Conservation (phyloP, 2,113 vertebrate genomes). For the Chaetodon trifascialis region DNA sequence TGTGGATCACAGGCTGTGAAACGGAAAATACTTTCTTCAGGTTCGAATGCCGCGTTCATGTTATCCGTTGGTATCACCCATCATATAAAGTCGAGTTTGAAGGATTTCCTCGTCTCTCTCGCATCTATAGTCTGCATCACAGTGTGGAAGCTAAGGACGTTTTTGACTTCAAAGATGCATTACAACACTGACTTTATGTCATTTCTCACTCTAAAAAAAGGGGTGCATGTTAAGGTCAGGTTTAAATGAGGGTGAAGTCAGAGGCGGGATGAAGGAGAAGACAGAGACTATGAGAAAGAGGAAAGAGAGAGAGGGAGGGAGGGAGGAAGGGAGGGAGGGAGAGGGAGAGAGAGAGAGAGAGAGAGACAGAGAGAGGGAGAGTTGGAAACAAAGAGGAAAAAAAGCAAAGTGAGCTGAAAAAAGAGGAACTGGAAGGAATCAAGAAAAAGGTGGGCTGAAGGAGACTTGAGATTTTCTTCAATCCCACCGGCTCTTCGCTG, state of each 20-base stretch:
- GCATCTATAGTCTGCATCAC: neutral
- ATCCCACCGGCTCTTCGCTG: constrained; percentile 29
- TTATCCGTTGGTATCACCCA: no score
- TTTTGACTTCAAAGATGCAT: neutral
- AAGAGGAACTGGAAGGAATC: constrained; percentile 23
- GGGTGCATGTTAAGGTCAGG: constrained; percentile 54
- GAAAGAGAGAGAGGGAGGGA: constrained; percentile 18
- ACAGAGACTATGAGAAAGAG: neutral
- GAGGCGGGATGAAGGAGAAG: constrained; percentile 12
- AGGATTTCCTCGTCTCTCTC: neutral
- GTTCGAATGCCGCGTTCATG: neutral
- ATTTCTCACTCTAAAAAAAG: neutral
- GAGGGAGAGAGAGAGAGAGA: constrained; percentile 25
- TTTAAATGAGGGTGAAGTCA: constrained; percentile 26
- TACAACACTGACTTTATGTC: neutral
- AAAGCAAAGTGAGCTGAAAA: constrained; percentile 5
- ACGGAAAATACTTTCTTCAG: neutral
- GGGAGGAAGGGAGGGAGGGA: constrained; percentile 16
- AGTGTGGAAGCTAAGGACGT: neutral
- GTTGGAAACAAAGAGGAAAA: neutral
- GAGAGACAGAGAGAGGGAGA: constrained; percentile 23
- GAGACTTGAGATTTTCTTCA: constrained; percentile 17
- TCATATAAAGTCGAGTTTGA: neutral
- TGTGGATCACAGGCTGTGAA: neutral
- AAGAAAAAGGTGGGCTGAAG: constrained; percentile 29